Percentiles rank a stretch among this genome's conserved stretches.
Conservation (phyloP, 2,888 invertebrate species). For the Conistra vaccinii region DNA sequence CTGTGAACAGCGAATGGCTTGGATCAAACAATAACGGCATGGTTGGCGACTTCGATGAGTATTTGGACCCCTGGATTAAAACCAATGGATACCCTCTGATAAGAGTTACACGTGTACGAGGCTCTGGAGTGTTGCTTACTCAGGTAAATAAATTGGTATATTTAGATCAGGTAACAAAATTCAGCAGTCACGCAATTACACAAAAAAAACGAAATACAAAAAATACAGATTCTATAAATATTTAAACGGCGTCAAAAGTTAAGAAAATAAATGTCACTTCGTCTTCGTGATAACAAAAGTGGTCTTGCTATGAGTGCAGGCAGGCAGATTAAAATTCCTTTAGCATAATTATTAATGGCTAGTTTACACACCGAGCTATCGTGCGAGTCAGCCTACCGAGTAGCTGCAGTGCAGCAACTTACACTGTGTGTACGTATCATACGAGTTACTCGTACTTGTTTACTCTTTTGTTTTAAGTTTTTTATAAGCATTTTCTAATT, state of each 20-base stretch:
- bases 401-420: too few relatives aligned
- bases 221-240: neutral
- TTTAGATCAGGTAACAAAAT: neutral
- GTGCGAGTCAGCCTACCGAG: too few relatives aligned
- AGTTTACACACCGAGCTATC: too few relatives aligned
- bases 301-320: neutral
- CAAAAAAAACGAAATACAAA: neutral
- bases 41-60: constrained; percentile 72
- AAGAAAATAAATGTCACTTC: neutral
- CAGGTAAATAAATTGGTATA: constrained; percentile 73
- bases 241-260: neutral
- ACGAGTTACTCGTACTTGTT: too few relatives aligned
- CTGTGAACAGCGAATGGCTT: constrained; percentile 74
- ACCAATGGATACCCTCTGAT: constrained; percentile 80
- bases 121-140: constrained; percentile 75
- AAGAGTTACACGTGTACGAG: constrained; percentile 73
- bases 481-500: too few relatives aligned
- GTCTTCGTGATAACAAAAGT: neutral
- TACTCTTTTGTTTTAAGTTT: too few relatives aligned
- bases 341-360: too few relatives aligned
- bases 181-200: too few relatives aligned
- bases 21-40: constrained; percentile 52
- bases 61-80: constrained; percentile 76
- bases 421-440: too few relatives aligned
- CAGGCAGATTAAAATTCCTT: neutral